Conservation (phyloP, 2,797 vertebrate species). For the Sebastes oblongus region DNA sequence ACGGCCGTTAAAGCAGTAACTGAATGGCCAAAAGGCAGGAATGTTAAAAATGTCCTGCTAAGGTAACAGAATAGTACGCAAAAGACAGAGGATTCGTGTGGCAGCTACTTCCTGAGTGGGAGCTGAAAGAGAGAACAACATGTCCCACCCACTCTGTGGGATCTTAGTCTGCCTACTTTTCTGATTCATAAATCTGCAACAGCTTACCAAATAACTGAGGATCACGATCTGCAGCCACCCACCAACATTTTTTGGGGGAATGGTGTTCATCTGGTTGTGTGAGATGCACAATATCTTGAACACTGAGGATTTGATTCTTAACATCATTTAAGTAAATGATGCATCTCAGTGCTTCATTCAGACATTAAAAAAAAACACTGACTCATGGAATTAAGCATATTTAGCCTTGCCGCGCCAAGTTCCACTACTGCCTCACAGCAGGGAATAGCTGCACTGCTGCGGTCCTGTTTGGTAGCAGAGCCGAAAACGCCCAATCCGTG, state of each 20-base stretch:
- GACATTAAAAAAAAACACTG: not conserved
- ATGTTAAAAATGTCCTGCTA: constrained; percentile 55
- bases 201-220: constrained; percentile 43
- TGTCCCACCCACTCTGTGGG: constrained; percentile 52
- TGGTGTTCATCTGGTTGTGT: constrained; percentile 22
- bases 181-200: constrained; percentile 58
- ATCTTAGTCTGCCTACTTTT: constrained; percentile 48
- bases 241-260: constrained; percentile 10
- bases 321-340: not conserved
- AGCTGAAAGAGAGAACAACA: constrained; percentile 30
- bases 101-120: constrained; percentile 49
- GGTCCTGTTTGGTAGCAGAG: not conserved
- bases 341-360: not conserved
- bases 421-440: not conserved
- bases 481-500: not conserved
- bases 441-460: not conserved
- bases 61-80: constrained; percentile 6
- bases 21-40: constrained; percentile 43
- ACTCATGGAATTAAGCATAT: not conserved
- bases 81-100: constrained; percentile 36
- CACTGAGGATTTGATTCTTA: not conserved
- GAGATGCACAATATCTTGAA: not conserved
- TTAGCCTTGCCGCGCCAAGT: not conserved
- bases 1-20: not conserved
- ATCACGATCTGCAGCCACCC: constrained; percentile 52